A percentile compares a stretch with the other conserved stretches of the same genome.
These are phyloP conservation scores for Clivina fossor DNA, from an alignment of 2,888 invertebrate genomes.

Conservation along the genomic window DNA sequence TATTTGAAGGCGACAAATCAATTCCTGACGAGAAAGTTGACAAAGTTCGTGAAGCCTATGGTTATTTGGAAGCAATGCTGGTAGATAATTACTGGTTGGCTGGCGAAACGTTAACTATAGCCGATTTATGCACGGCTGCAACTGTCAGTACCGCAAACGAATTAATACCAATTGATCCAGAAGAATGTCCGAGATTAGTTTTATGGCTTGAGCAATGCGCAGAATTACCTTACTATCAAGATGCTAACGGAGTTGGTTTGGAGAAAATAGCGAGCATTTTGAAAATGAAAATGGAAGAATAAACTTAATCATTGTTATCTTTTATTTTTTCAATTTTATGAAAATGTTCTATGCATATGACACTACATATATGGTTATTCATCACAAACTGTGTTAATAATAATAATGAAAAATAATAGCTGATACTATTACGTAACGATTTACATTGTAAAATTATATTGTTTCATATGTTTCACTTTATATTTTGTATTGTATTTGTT, in stretches of 20 bases:
- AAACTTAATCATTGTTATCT: too few relatives aligned
- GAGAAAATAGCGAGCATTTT: constrained; percentile 1
- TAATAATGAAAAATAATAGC: too few relatives aligned
- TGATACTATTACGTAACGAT: too few relatives aligned
- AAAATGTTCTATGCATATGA: too few relatives aligned
- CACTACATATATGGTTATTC: too few relatives aligned
- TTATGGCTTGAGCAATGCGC: constrained; percentile 49
- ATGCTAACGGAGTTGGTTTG: constrained; percentile 26
- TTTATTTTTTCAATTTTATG: too few relatives aligned
- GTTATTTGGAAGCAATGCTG: constrained; percentile 53
- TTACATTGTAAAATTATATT: too few relatives aligned
- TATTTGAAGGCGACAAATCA: neutral
- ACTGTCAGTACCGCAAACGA: constrained; percentile 55
- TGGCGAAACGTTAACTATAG: constrained; percentile 62
- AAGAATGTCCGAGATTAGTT: constrained; percentile 48
- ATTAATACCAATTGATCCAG: constrained; percentile 47
- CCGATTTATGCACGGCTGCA: constrained; percentile 61
- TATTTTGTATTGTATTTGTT: too few relatives aligned
- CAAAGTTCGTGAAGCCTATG: constrained; percentile 47
- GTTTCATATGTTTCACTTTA: too few relatives aligned
- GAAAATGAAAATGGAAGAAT: constrained; percentile 8
- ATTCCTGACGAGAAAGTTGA: constrained; percentile 42
- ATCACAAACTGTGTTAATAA: too few relatives aligned
- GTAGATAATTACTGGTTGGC: constrained; percentile 57
- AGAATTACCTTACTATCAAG: constrained; percentile 47